Percentiles rank a stretch among this genome's conserved stretches.
Conservation (phyloP, 2,113 vertebrate genomes). For the Microcebus tavaratra region DNA sequence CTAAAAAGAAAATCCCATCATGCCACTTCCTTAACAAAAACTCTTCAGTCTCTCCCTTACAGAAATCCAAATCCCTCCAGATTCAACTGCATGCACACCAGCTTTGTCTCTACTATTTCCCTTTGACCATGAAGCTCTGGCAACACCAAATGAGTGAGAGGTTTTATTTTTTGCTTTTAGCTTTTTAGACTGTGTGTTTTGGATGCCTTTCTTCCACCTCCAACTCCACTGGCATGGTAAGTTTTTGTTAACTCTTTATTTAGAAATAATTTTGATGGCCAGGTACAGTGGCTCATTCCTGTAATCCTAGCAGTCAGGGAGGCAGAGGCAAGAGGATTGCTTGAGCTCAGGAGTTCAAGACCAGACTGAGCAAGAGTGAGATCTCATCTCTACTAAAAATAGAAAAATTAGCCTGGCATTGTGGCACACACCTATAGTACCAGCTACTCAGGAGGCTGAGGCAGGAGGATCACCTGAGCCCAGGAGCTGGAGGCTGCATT, state of each 20-base stretch:
- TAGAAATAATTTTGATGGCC: neutral
- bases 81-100: neutral
- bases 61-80: neutral
- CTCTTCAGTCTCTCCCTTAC: neutral
- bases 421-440: too few relatives aligned
- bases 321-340: too few relatives aligned
- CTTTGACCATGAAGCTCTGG: neutral
- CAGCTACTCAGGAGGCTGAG: too few relatives aligned
- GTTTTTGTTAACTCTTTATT: slow-evolving; percentile 1
- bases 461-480: too few relatives aligned
- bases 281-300: too few relatives aligned
- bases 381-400: too few relatives aligned
- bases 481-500: too few relatives aligned
- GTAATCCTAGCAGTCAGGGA: too few relatives aligned
- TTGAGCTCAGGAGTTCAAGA: too few relatives aligned
- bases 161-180: neutral
- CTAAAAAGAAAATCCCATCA: neutral
- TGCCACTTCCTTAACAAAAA: neutral
- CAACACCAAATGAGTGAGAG: neutral
- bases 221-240: neutral
- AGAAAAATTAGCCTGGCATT: too few relatives aligned
- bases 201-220: neutral
- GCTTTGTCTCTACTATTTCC: neutral
- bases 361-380: too few relatives aligned
- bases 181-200: neutral